Evolutionary conservation across 2,797 vertebrate genomes (phyloP).

Genomic region (Octomys mimax): DNA sequence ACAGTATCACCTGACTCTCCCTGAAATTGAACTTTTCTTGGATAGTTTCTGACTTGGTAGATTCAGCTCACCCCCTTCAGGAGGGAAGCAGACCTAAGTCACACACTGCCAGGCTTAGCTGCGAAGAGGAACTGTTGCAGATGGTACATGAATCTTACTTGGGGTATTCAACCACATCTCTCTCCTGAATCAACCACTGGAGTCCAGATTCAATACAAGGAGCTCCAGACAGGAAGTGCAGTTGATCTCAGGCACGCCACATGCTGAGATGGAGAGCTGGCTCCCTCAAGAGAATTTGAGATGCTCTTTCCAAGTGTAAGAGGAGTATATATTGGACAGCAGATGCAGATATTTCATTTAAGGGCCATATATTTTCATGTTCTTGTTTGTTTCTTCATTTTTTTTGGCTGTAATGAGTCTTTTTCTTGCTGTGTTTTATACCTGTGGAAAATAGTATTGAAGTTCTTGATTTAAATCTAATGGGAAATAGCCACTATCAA

Average conservation of each 20-base stretch:
- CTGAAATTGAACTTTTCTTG: not conserved
- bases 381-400: not conserved
- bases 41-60: not conserved
- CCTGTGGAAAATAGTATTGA: constrained; percentile 11
- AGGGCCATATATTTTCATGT: not conserved
- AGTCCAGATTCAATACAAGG: not conserved
- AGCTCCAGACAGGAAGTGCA: not conserved
- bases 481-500: constrained; percentile 18
- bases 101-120: not conserved
- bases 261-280: not conserved
- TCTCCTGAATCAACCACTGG: not conserved
- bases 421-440: constrained; percentile 25
- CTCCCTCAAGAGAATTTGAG: constrained; percentile 25
- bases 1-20: not conserved
- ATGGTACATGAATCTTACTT: not conserved
- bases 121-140: not conserved
- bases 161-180: not conserved
- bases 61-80: not conserved
- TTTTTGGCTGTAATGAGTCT: constrained; percentile 22
- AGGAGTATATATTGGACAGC: constrained; percentile 10
- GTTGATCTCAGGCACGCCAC: not conserved
- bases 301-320: not conserved
- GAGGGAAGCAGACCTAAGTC: not conserved
- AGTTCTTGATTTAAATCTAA: constrained; percentile 15
- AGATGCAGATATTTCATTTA: not conserved